Base-by-base conservation (phyloP, 2,888 invertebrate genomes). In the Invenusta paracnida region DNA sequence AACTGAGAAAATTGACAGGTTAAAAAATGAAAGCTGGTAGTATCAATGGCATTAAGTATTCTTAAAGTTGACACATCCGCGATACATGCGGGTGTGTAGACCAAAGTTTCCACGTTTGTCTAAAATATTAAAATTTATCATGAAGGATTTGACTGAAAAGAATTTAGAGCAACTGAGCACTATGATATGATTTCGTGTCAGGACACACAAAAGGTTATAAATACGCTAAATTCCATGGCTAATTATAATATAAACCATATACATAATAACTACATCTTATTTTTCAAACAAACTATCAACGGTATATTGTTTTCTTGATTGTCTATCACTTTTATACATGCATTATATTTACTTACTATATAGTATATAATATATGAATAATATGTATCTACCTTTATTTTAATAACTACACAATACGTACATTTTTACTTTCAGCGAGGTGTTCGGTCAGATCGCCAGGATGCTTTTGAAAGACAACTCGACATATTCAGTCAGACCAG, bases 401-500 rank as follows among this genome's bases (percentile, higher is more conserved):
- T n/a, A n/a, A n/a, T n/a, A n/a, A n/a, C n/a, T n/a, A n/a, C n/a
- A n/a, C n/a, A n/a, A n/a, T n/a, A n/a, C n/a, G n/a, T n/a, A n/a
- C n/a, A n/a, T n/a, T 48, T 48, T 48, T 11, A 48, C 17, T 48
- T 48, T 11, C 73, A 73, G 73, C 73, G 73, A 5, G 73, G 73
- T 5, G 73, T 90, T 27, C 87, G 88, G 81, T 90, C 90, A 17
- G 88, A 90, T 86, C 90, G 90, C 87, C 88, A 88, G 23, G 89
- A 90, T 67, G 88, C 89, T 28, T 83, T 89, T 1, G 90, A 90
- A 86, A 86, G 89, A 66, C 89, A 90, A 87, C 89, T 90, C 88
- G 90, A 91, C 86, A 88, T 88, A 85, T 90, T 91, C 87, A 87
- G 88, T 83, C 91, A 90, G 85, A 90, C 91, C 27, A 90, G 89